Base-by-base conservation (phyloP, 2,888 invertebrate genomes). In the Watsonalla binaria region DNA sequence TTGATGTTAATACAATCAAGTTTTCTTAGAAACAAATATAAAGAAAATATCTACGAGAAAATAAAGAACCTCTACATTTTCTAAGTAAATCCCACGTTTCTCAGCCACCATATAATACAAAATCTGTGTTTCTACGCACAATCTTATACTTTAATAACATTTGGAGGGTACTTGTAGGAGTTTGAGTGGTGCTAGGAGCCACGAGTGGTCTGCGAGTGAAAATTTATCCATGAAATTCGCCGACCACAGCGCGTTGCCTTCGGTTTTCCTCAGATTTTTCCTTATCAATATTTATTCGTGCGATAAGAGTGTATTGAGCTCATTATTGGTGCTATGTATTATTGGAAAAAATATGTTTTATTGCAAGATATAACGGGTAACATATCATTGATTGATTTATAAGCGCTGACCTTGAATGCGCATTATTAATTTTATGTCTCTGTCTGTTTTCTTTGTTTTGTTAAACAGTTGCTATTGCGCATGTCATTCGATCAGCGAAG, bases 221-320 rank as follows among this genome's bases (percentile, higher is more conserved):
- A 67, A 68, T 71, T 71, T 70, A 70, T 70, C 70, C 70, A 63
- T 65, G 64, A 64, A 63, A 64, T 66, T 69, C 63, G 53, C 52
- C 66, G 67, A 61, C 45, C 53, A 53, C 55, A 54, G 63, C 51
- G 54, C 47, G 48, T 49, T 47, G 15, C 47, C 48, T 54, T 37
- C 46, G 54, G 52, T 52, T 54, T 52, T 57, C 56, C 54, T 54
- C 37, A 51, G 48, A 46, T 51, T 8, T 39, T 39, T 50, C 34
- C 46, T 33, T 50, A 49, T 51, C 39, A 50, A 55, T 55, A 55
- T 55, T 53, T 47, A 35, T 24, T 42, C 6, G 56, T 58, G 59
- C 67, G 62, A 67, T 65, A 59, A 24, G 24, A 24, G 24, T 61
- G 54, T 61, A 52, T 58, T 62, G 49, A n/a, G n/a, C 13, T 48